These are phyloP conservation scores for Pemphredon lugubris DNA, from an alignment of 2,888 invertebrate species.

Conservation along the genomic window DNA sequence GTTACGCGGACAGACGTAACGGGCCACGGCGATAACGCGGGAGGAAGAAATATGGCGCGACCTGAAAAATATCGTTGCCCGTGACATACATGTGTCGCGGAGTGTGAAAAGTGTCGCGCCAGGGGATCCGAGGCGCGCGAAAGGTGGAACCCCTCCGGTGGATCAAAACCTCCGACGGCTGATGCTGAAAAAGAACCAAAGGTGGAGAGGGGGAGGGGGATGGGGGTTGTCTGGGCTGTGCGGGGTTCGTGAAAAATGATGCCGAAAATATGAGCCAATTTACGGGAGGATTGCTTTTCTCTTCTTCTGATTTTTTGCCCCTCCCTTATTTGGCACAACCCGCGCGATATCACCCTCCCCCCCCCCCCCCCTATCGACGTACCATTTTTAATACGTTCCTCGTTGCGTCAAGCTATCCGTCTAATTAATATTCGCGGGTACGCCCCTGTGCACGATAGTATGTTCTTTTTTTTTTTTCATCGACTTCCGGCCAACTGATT, in stretches of 20 bases:
- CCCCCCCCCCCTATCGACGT: no score
- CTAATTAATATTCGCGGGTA: no score
- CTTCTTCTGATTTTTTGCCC: neutral
- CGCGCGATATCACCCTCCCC: no score
- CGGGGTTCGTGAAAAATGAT: slow-evolving; percentile 51
- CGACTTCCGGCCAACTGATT: neutral
- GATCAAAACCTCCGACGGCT: slow-evolving; percentile 18
- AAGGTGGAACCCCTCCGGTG: slow-evolving; percentile 1
- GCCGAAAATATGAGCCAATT: slow-evolving; percentile 52
- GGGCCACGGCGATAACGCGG: neutral
- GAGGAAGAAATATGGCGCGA: neutral
- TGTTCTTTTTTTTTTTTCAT: slow-evolving; percentile 2
- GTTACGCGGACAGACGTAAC: slow-evolving; percentile 19
- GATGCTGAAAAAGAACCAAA: neutral
- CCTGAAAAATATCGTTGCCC: slow-evolving; percentile 14
- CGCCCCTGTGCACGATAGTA: no score
- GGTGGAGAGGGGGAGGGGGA: no score
- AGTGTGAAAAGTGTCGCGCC: slow-evolving; percentile 17
- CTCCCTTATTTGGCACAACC: neutral
- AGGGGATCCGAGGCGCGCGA: slow-evolving; percentile 4
- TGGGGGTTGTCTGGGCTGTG: neutral
- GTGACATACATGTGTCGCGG: slow-evolving; percentile 1
- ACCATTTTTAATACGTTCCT: no score
- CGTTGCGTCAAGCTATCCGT: no score
- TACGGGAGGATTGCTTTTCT: slow-evolving; percentile 6